A percentile compares a stretch with the other conserved stretches of the same genome.
phyloP scores from a whole-genome alignment of 2,888 invertebrate species.

The Yponomeuta evonymella region DNA sequence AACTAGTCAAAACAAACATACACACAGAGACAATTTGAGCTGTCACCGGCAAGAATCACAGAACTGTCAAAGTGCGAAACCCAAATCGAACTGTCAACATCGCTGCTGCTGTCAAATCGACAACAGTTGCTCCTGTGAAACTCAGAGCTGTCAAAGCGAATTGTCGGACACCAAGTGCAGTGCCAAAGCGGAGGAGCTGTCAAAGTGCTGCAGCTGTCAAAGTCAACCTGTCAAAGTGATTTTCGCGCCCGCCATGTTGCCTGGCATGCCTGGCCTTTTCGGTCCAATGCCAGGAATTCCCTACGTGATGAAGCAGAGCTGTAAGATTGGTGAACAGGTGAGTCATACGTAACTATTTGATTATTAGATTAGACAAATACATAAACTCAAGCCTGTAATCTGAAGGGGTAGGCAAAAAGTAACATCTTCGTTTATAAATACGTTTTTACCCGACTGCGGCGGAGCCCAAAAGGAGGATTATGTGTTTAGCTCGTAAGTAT shows the following conservation, averaged over 20 bases:
- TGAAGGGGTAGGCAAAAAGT: no score
- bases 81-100: slow-evolving; percentile 32
- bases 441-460: no score
- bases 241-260: slow-evolving; percentile 64
- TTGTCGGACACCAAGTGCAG: background rate
- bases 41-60: background rate
- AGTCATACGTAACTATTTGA: slow-evolving; percentile 22
- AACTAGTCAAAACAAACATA: slow-evolving; percentile 18
- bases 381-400: no score
- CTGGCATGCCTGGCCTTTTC: slow-evolving; percentile 33
- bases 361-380: background rate
- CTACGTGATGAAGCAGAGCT: slow-evolving; percentile 47
- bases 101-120: slow-evolving; percentile 36
- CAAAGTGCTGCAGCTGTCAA: slow-evolving; percentile 34
- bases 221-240: slow-evolving; percentile 52
- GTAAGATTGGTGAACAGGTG: slow-evolving; percentile 51
- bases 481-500: no score
- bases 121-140: background rate
- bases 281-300: slow-evolving; percentile 51
- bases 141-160: background rate
- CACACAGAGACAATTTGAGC: background rate
- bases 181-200: slow-evolving; percentile 10
- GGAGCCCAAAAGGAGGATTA: no score
- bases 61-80: slow-evolving; percentile 18
- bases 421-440: no score